phyloP scores from a whole-genome alignment of 2,113 vertebrate species.

The Cynocephalus volans region DNA sequence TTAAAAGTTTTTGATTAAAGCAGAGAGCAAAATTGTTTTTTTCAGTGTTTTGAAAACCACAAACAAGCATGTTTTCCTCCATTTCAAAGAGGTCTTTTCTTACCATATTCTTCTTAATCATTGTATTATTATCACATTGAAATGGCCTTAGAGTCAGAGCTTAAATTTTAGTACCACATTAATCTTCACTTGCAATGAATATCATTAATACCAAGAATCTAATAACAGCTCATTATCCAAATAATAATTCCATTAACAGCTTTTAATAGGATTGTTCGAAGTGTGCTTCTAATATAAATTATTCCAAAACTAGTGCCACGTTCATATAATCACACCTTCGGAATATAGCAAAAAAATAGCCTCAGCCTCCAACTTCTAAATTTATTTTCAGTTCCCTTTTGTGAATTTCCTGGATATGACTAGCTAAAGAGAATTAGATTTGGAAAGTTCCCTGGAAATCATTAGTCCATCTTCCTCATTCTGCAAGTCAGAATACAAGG shows the following conservation, averaged over 20 bases:
- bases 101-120: conserved; percentile 51
- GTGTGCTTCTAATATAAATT: conserved; percentile 56
- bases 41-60: background rate
- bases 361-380: background rate
- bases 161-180: conserved; percentile 56
- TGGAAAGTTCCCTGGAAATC: background rate
- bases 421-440: background rate
- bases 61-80: background rate
- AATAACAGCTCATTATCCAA: conserved; percentile 69
- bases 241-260: conserved; percentile 77
- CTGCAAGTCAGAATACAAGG: background rate
- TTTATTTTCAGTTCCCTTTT: conserved; percentile 26
- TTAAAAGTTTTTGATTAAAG: conserved; percentile 22
- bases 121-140: conserved; percentile 36
- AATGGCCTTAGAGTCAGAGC: conserved; percentile 8
- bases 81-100: conserved; percentile 43
- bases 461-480: conserved; percentile 1
- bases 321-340: conserved; percentile 33
- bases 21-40: background rate
- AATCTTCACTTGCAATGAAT: conserved; percentile 69
- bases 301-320: conserved; percentile 60
- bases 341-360: conserved; percentile 45
- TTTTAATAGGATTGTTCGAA: conserved; percentile 71
- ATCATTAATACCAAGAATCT: conserved; percentile 71
- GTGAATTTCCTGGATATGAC: conserved; percentile 14